Evolutionary conservation across 2,797 vertebrate species (phyloP).

Genomic region (Enoplosus armatus): DNA sequence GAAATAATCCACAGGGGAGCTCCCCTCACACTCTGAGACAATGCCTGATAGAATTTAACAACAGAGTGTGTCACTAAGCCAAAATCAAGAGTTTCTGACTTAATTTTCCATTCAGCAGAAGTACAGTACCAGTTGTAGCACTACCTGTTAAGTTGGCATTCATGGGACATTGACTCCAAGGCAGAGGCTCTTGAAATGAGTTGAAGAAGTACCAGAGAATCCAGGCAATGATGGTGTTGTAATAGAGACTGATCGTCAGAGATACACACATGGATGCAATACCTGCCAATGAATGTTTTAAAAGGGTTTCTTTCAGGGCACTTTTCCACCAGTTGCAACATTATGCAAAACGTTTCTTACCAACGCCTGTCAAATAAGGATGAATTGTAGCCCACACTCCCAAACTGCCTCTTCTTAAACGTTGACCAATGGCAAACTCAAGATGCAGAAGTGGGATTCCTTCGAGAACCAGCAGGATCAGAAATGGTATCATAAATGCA

Average conservation of each 20-base stretch:
- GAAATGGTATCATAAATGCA: constrained; percentile 95
- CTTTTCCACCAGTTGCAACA: neutral
- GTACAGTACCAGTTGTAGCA: neutral
- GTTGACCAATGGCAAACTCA: constrained; percentile 94
- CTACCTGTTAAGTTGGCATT: constrained; percentile 87
- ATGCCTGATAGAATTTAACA: constrained; percentile 74
- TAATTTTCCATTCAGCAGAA: neutral
- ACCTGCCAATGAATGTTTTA: constrained; percentile 75
- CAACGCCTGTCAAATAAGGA: constrained; percentile 89
- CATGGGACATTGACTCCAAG: constrained; percentile 89
- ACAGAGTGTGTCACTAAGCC: neutral
- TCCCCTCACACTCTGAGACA: constrained; percentile 87
- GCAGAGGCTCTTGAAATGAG: constrained; percentile 93
- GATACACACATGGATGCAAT: constrained; percentile 91
- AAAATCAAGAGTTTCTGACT: neutral
- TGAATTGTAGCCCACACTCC: constrained; percentile 90
- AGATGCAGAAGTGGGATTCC: constrained; percentile 91
- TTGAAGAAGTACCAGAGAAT: constrained; percentile 97
- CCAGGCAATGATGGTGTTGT: constrained; percentile 94
- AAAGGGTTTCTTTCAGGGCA: neutral
- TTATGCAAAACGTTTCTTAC: constrained; percentile 75
- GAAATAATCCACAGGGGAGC: constrained; percentile 93
- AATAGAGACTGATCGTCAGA: constrained; percentile 91
- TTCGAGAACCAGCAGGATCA: constrained; percentile 92
- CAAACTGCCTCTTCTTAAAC: constrained; percentile 89